Base-by-base conservation (phyloP, 1,140 invertebrate genomes). In the Pachypsylla venusta region DNA sequence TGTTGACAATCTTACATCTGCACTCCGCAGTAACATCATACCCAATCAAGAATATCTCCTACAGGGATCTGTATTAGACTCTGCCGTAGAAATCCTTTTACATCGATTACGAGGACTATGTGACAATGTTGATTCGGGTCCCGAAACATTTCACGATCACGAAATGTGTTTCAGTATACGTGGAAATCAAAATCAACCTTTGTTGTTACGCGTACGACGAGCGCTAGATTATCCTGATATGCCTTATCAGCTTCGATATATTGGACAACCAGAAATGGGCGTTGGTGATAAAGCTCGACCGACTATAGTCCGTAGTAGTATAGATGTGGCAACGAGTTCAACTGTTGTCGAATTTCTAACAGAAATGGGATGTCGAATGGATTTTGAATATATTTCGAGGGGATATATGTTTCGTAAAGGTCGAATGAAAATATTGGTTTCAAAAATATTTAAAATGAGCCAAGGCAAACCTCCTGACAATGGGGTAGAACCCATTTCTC, bases 361-460 rank as follows among this genome's bases (percentile, higher is more conserved):
- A 56, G 93, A 97, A 77, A 74, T 96, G 64, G 93, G 93, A 7
- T 91, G 86, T 67, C 75, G 86, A 61, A 72, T 89, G 54, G 93
- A 97, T 68, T 95, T 92, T 77, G 93, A 97, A 74, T 97, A 90
- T 69, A 87, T 91, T 64, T 81, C 88, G 0, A 84, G 91, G 74
- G 94, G 93, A 14, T 94, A 88, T 65, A 92, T 97, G 82, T 97
- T 97, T 67, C 79, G 91, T 54, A 97, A 97, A 76, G 93, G 93
- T 1, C 77, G 93, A 67, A 94, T 98, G 89, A 97, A 97, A 71
- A 87, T 96, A 1, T 94, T 90, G 1, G 91, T 97, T 0, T 90
- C 89, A 1, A 97, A 97, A 73, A 84, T 98, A 12, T 93, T 89
- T 64, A 92, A 91, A 57, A 59, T 89, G 75, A 76, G 75, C 28